Evolutionary conservation across 2,113 vertebrate species (phyloP).

Genomic region (Boulengeromyrus knoepffleri): DNA sequence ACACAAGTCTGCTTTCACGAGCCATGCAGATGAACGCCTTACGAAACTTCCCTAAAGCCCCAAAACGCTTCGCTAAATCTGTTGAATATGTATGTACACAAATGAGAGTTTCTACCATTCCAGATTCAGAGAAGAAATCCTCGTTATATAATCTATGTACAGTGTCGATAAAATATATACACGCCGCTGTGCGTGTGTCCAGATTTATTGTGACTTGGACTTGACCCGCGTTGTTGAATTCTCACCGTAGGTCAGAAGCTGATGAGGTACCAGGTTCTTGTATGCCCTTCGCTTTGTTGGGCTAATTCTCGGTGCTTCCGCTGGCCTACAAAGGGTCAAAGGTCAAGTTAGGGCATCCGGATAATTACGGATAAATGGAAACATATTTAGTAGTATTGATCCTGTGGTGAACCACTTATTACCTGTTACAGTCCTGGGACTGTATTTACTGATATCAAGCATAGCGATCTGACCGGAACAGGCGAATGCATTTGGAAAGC

Average conservation of each 20-base stretch:
- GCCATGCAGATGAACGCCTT: background rate
- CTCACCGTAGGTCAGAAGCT: background rate
- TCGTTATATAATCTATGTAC: background rate
- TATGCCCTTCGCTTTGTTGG: background rate
- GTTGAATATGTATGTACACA: slow-evolving; percentile 14
- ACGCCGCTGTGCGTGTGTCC: background rate
- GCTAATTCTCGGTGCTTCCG: background rate
- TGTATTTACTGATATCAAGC: background rate
- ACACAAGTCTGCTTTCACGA: background rate
- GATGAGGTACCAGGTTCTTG: background rate
- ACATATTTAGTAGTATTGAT: background rate
- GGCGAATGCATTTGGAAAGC: background rate
- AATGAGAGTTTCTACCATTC: background rate
- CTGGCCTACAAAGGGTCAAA: background rate
- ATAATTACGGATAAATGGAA: background rate
- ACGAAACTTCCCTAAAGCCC: background rate
- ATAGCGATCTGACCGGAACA: background rate
- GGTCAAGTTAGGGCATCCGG: background rate
- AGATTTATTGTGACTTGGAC: background rate
- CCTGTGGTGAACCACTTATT: background rate
- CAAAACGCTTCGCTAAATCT: background rate
- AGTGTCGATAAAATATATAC: background rate
- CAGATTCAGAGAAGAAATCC: background rate
- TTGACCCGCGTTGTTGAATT: background rate
- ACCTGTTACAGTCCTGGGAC: background rate